Conservation (phyloP, 1,140 invertebrate species). For the Brachionus asplanchnoidis region DNA sequence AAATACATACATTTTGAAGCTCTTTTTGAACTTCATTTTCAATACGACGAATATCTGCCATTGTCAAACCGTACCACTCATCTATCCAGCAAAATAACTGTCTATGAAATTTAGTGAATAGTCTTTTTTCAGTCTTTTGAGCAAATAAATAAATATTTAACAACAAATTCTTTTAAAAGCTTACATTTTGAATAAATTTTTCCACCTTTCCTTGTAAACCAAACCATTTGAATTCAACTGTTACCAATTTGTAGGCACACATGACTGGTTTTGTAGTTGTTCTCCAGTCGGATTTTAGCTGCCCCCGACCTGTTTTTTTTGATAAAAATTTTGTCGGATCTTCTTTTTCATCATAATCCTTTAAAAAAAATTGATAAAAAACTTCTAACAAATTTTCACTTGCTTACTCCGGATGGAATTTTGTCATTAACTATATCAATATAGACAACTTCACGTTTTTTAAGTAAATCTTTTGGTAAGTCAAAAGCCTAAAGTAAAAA, state of each 20-base stretch:
- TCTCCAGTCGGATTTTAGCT: slow-evolving; percentile 64
- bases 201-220: slow-evolving; percentile 90
- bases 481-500: slow-evolving; percentile 72
- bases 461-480: slow-evolving; percentile 77
- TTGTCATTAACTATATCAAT: slow-evolving; percentile 92
- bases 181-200: slow-evolving; percentile 63
- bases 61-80: slow-evolving; percentile 54
- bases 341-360: slow-evolving; percentile 81
- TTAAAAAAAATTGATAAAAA: not conserved
- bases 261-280: slow-evolving; percentile 30
- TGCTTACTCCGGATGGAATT: slow-evolving; percentile 45
- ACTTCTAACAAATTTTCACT: not conserved
- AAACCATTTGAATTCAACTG: slow-evolving; percentile 98
- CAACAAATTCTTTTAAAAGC: not conserved
- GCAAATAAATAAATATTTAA: not conserved
- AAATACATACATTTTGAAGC: not conserved
- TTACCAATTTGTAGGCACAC: slow-evolving; percentile 95
- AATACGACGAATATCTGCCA: slow-evolving; percentile 52
- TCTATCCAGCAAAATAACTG: slow-evolving; percentile 74
- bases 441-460: slow-evolving; percentile 76
- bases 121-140: slow-evolving; percentile 44
- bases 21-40: slow-evolving; percentile 46
- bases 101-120: slow-evolving; percentile 95
- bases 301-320: slow-evolving; percentile 85
- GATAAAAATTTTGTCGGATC: slow-evolving; percentile 86